phyloP scores from a whole-genome alignment of 2,113 vertebrate species.

The Bujurquina vittata region DNA sequence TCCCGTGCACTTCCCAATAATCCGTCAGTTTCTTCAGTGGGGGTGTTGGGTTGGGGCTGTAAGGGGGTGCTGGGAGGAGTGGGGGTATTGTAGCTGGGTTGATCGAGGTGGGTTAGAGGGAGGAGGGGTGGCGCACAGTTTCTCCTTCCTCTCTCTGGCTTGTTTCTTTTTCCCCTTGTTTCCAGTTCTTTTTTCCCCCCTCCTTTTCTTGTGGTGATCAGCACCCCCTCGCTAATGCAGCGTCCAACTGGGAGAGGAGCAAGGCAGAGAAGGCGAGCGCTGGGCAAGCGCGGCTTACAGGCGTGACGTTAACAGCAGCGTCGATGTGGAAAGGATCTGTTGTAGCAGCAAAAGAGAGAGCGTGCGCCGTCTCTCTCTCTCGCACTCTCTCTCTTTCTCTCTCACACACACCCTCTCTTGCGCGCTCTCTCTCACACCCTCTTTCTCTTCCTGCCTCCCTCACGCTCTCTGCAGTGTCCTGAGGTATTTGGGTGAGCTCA shows the following conservation, averaged over 20 bases:
- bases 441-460: conserved; percentile 29
- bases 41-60: conserved; percentile 62
- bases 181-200: conserved; percentile 49
- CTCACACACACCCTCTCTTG: conserved; percentile 10
- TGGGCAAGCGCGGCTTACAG: conserved; percentile 66
- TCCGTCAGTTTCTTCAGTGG: conserved; percentile 83
- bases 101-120: conserved; percentile 61
- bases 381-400: conserved; percentile 3
- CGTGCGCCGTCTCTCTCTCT: conserved; percentile 20
- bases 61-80: conserved; percentile 59
- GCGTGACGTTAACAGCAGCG: conserved; percentile 78
- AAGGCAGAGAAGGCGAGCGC: conserved; percentile 55
- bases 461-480: conserved; percentile 76
- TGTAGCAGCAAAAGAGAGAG: conserved; percentile 77
- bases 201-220: conserved; percentile 60
- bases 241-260: conserved; percentile 60
- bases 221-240: conserved; percentile 59
- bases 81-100: conserved; percentile 68
- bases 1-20: conserved; percentile 80
- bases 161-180: conserved; percentile 63
- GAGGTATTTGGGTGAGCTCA: conserved; percentile 79
- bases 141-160: conserved; percentile 63
- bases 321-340: conserved; percentile 79
- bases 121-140: conserved; percentile 70
- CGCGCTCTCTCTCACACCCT: neutral